Evolutionary conservation across 1,140 invertebrate genomes (phyloP).

Genomic region (Eriosoma lanigerum): DNA sequence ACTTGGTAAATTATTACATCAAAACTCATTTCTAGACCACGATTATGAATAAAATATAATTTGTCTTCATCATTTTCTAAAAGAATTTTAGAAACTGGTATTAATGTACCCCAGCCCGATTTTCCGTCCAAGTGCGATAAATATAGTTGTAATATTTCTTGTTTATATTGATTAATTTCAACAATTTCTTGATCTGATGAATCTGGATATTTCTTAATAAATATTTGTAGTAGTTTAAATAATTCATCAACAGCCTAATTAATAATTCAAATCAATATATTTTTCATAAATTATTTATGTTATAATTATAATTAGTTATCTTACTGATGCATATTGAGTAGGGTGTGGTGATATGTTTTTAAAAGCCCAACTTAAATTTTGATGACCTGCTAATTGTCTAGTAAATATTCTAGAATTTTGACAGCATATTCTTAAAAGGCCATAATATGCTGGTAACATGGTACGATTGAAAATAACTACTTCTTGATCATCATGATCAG

Average conservation of each 20-base stretch:
- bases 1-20: conserved; percentile 64
- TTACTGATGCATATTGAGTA: conserved; percentile 82
- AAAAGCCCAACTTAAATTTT: conserved; percentile 95
- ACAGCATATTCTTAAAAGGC: conserved; percentile 84
- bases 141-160: conserved; percentile 81
- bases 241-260: conserved; percentile 83
- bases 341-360: conserved; percentile 93
- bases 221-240: conserved; percentile 83
- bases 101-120: conserved; percentile 85
- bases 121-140: conserved; percentile 76
- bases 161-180: conserved; percentile 79
- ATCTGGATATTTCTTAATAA: conserved; percentile 75
- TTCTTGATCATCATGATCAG: conserved; percentile 93
- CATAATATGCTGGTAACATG: conserved; percentile 94
- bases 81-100: conserved; percentile 82
- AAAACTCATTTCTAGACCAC: conserved; percentile 82
- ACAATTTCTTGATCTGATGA: conserved; percentile 73
- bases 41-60: conserved; percentile 82
- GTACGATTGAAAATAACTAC: conserved; percentile 89
- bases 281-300: too few relatives aligned
- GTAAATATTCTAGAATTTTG: conserved; percentile 83
- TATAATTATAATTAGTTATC: conserved; percentile 54
- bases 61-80: conserved; percentile 87
- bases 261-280: conserved; percentile 14
- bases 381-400: conserved; percentile 82